Conservation (phyloP, 2,113 vertebrate species). For the Synchiropus splendidus region DNA sequence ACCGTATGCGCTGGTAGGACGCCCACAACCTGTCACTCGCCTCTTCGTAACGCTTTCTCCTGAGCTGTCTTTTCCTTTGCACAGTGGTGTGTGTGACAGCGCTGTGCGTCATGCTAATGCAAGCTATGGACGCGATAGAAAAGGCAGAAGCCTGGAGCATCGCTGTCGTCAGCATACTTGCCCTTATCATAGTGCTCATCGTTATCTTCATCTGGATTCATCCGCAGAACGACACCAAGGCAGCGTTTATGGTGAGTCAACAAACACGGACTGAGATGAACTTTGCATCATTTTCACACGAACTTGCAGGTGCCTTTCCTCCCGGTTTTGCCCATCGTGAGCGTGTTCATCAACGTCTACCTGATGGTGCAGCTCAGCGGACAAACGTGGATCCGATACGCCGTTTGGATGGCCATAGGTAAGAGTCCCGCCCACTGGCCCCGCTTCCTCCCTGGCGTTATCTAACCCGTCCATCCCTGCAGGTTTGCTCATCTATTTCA, state of each 20-base stretch:
- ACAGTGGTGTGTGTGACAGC: slow-evolving; percentile 55
- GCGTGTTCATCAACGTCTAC: slow-evolving; percentile 69
- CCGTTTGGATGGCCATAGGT: slow-evolving; percentile 77
- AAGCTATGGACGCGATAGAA: slow-evolving; percentile 49
- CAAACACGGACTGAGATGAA: not conserved
- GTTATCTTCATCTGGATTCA: slow-evolving; percentile 70
- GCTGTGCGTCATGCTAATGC: slow-evolving; percentile 51
- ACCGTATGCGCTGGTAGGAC: slow-evolving; percentile 46
- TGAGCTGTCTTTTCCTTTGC: not conserved
- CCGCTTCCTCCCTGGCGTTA: not conserved
- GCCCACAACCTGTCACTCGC: too few relatives aligned
- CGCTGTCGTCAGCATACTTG: slow-evolving; percentile 45
- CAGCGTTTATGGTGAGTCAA: slow-evolving; percentile 72
- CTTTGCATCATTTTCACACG: too few relatives aligned
- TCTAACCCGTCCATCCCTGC: not conserved
- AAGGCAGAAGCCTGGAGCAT: slow-evolving; percentile 58
- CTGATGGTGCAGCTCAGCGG: slow-evolving; percentile 68
- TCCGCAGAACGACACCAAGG: slow-evolving; percentile 67
- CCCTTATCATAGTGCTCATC: slow-evolving; percentile 43
- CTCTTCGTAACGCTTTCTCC: not conserved
- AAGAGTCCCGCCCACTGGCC: slow-evolving; percentile 24
- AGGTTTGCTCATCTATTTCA: slow-evolving; percentile 78
- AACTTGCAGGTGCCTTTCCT: slow-evolving; percentile 71
- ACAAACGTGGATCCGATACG: slow-evolving; percentile 71
- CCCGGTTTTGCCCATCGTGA: slow-evolving; percentile 70